These are phyloP conservation scores for Syritta pipiens DNA, from an alignment of 2,888 invertebrate genomes.

Conservation along the genomic window DNA sequence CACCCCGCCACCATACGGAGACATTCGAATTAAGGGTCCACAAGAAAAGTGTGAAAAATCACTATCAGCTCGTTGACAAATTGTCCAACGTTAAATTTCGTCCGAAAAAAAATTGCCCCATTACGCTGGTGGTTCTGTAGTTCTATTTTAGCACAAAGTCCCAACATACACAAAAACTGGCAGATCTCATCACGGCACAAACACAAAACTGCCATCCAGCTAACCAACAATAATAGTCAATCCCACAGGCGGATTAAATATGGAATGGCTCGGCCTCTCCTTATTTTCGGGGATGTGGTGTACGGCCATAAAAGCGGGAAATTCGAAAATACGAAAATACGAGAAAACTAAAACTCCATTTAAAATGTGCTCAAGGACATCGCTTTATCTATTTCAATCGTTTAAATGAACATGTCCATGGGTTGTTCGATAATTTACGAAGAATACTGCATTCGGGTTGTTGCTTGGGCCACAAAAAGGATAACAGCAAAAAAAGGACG, in stretches of 20 bases:
- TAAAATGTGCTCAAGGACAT: conserved; percentile 51
- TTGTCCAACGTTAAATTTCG: conserved; percentile 59
- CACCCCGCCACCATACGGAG: conserved; percentile 30
- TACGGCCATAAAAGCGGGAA: no score
- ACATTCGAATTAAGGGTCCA: conserved; percentile 63
- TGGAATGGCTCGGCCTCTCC: conserved; percentile 26
- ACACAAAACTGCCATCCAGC: conserved; percentile 18
- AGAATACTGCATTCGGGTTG: conserved; percentile 27
- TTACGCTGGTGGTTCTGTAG: conserved; percentile 46
- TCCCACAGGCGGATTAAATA: conserved; percentile 56
- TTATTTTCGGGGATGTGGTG: background rate
- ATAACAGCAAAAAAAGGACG: background rate
- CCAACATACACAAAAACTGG: conserved; percentile 17
- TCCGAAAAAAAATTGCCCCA: conserved; percentile 59
- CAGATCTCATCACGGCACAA: no score
- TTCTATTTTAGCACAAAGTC: conserved; percentile 33
- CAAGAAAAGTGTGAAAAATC: conserved; percentile 66
- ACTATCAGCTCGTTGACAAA: conserved; percentile 67
- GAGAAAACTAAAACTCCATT: conserved; percentile 29
- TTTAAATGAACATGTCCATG: conserved; percentile 54
- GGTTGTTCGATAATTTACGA: conserved; percentile 55
- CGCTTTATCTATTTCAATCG: conserved; percentile 51
- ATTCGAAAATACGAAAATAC: conserved; percentile 1
- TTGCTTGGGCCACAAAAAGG: background rate
- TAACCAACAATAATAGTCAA: conserved; percentile 50